Base-by-base conservation (phyloP, 2,797 vertebrate species). In the Salarias fasciatus region DNA sequence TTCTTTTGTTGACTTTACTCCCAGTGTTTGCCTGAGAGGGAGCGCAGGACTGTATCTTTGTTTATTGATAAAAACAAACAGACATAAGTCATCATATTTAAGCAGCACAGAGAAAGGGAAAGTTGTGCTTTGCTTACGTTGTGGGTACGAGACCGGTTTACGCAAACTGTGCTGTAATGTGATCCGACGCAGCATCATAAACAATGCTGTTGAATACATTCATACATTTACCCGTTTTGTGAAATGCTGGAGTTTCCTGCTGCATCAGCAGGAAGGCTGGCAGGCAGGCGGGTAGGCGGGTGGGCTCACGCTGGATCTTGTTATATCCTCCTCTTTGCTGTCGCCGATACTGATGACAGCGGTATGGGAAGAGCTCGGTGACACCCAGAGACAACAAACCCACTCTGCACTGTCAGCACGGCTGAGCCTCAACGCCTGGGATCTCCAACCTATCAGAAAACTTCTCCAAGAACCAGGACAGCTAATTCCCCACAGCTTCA, bases 341-440 rank as follows among this genome's bases (percentile, higher is more conserved):
- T 15, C 71, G 42, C 60, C 30, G 2, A 48, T 60, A 43, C 37
- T 68, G 66, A 71, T 53, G 54, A 44, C 46, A 57, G 54, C 60
- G 44, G 58, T 67, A 45, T 13, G 52, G 60, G 13, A 15, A 41
- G 40, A 76, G 48, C 36, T 48, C 42, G 56, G 65, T 59, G 72
- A 72, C 57, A 75, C 45, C 15, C 37, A 9, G 15, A 41, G 51
- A 46, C 29, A 76, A 55, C 10, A 59, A 57, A 53, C 15, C 42
- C 6, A 30, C 29, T 31, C 44, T 53, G 53, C 61, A 38, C 44
- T 24, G 15, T 78, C 72, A 80, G 66, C 64, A 64, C 40, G 5
- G 30, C 42, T 53, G 13, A 61, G 63, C 43, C 49, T 42, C 8
- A 12, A 52, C 10, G 29, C 45, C 10, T 41, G 36, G 7, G 24